Conservation (phyloP, 2,113 vertebrate species). For the Hypanus sabinus region DNA sequence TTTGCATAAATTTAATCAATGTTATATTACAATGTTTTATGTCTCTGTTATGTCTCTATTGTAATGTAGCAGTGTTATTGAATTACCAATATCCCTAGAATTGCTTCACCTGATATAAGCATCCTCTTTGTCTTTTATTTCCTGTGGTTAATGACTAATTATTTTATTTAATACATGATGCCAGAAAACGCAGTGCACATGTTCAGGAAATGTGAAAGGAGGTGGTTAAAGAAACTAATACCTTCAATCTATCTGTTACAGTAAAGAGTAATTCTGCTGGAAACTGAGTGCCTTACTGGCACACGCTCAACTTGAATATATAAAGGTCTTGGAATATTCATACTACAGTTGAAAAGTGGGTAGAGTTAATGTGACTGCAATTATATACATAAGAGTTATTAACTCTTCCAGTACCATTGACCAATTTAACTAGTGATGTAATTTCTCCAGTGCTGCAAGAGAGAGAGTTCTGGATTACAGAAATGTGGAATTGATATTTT, state of each 20-base stretch:
- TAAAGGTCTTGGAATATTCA: constrained; percentile 5
- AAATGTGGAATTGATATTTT: background rate
- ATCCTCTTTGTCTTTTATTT: background rate
- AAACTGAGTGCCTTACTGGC: constrained; percentile 18
- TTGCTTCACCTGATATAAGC: background rate
- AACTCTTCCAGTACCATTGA: background rate
- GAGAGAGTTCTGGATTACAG: background rate
- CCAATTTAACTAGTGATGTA: background rate
- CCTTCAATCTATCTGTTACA: constrained; percentile 17
- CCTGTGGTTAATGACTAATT: constrained; percentile 13
- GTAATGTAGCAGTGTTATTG: background rate
- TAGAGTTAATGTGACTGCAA: background rate
- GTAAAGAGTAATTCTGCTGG: background rate
- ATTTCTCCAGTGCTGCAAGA: background rate
- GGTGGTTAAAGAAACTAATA: constrained; percentile 18
- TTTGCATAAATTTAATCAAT: background rate
- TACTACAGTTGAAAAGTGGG: background rate
- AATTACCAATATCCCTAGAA: background rate
- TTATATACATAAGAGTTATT: background rate
- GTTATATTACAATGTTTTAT: background rate
- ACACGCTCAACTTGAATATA: background rate
- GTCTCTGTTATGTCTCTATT: background rate
- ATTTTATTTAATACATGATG: background rate
- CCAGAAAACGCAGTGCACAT: constrained; percentile 4
- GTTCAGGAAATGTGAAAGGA: constrained; percentile 30